phyloP scores from a whole-genome alignment of 1,140 invertebrate species.

The Aethina tumida region DNA sequence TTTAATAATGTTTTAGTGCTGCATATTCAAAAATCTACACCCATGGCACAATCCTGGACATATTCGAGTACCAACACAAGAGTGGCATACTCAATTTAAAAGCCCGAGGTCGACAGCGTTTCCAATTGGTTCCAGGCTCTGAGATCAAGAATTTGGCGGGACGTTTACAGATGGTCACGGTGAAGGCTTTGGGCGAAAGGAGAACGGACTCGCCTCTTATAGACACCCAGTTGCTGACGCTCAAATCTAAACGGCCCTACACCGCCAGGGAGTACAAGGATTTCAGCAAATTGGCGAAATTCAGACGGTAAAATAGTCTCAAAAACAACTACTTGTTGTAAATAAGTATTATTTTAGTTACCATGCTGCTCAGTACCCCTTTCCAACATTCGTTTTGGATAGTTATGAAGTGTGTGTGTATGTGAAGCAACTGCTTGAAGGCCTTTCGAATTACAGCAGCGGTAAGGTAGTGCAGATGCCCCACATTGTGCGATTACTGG shows the following conservation, averaged over 20 bases:
- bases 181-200: constrained; percentile 27
- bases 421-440: constrained; percentile 22
- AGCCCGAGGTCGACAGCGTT: constrained; percentile 32
- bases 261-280: constrained; percentile 11
- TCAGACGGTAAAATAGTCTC: constrained; percentile 19
- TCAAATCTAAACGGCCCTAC: constrained; percentile 20
- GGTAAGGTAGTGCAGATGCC: constrained; percentile 13
- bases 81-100: constrained; percentile 28
- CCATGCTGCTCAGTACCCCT: constrained; percentile 27
- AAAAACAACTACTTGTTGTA: background rate
- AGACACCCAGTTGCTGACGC: constrained; percentile 26
- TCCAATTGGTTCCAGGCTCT: constrained; percentile 24
- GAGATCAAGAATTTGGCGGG: constrained; percentile 21
- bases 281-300: constrained; percentile 22
- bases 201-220: constrained; percentile 23
- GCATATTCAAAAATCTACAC: constrained; percentile 20
- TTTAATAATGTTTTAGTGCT: constrained; percentile 15
- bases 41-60: constrained; percentile 34
- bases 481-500: background rate
- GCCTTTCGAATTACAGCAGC: constrained; percentile 24
- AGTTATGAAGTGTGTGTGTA: constrained; percentile 30
- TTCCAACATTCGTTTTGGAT: constrained; percentile 30
- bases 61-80: constrained; percentile 26
- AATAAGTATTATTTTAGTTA: constrained; percentile 22
- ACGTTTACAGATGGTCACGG: constrained; percentile 26